A percentile compares a stretch with the other conserved stretches of the same genome.
Evolutionary conservation across 2,113 vertebrate species (phyloP).

Genomic region (Pycnonotus jocosus): DNA sequence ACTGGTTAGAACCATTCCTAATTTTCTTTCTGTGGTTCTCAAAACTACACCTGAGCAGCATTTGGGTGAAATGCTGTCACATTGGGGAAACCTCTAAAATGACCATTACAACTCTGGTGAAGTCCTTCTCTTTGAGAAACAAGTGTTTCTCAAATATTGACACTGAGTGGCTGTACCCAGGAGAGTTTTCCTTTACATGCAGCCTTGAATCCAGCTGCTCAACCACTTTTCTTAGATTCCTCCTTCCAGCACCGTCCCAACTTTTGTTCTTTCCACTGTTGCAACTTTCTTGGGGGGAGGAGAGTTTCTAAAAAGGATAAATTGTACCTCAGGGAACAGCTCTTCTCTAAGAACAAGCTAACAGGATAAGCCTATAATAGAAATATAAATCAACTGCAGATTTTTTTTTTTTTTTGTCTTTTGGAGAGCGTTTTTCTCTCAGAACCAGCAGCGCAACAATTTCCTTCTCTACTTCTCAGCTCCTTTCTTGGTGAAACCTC

Average conservation of each 20-base stretch:
- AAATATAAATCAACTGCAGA: constrained; percentile 14
- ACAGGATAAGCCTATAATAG: constrained; percentile 42
- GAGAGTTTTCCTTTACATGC: neutral
- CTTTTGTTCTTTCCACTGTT: constrained; percentile 17
- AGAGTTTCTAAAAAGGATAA: constrained; percentile 43
- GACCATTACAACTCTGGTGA: neutral
- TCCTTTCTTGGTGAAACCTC: neutral
- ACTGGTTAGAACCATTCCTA: accelerated
- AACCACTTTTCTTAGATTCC: neutral
- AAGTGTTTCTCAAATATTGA: neutral
- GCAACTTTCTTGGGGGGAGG: neutral
- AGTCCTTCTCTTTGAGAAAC: neutral
- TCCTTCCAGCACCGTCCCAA: neutral
- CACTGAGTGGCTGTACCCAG: neutral
- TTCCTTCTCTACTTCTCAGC: neutral
- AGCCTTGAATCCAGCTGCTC: neutral
- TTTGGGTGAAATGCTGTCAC: neutral
- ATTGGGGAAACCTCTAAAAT: neutral
- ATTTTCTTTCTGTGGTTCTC: neutral
- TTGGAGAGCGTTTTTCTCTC: neutral
- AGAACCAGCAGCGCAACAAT: neutral
- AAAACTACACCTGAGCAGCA: neutral
- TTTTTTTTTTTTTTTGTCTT: neutral
- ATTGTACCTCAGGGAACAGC: constrained; percentile 21
- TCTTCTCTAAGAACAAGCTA: constrained; percentile 38